A percentile compares a stretch with the other conserved stretches of the same genome.
phyloP scores from a whole-genome alignment of 92 coral and sea anemone species.

The Virgularia gustaviana region DNA sequence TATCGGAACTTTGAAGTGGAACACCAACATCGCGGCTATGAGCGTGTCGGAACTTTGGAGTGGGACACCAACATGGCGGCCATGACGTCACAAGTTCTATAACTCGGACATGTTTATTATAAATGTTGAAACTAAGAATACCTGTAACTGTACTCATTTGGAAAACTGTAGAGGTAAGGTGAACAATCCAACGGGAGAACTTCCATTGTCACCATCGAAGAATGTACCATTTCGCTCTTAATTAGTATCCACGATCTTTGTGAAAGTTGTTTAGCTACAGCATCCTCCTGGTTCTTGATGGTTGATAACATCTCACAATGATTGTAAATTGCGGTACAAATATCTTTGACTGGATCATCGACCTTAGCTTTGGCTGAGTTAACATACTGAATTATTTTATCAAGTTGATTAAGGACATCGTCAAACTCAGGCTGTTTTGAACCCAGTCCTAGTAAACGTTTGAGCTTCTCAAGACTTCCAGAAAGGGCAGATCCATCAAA shows the following conservation, averaged over 20 bases:
- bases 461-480: constrained; percentile 8
- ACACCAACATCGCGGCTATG: too few relatives aligned
- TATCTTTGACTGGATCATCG: neutral
- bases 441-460: constrained; percentile 12
- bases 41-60: too few relatives aligned
- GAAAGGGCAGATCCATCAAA: constrained; percentile 40
- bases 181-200: constrained; percentile 29
- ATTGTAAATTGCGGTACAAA: constrained; percentile 6
- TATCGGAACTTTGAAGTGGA: too few relatives aligned
- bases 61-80: too few relatives aligned
- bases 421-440: constrained; percentile 18
- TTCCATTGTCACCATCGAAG: constrained; percentile 4
- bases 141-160: constrained; percentile 21
- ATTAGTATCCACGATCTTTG: constrained; percentile 28
- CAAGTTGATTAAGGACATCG: constrained; percentile 28
- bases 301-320: constrained; percentile 14
- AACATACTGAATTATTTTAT: constrained; percentile 4
- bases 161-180: constrained; percentile 43
- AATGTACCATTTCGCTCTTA: constrained; percentile 9
- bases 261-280: neutral
- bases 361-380: neutral
- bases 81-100: too few relatives aligned
- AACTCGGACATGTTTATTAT: too few relatives aligned
- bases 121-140: too few relatives aligned
- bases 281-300: neutral